These are phyloP conservation scores for Punctoribates punctum DNA, from an alignment of 2,888 invertebrate genomes.

Conservation along the genomic window DNA sequence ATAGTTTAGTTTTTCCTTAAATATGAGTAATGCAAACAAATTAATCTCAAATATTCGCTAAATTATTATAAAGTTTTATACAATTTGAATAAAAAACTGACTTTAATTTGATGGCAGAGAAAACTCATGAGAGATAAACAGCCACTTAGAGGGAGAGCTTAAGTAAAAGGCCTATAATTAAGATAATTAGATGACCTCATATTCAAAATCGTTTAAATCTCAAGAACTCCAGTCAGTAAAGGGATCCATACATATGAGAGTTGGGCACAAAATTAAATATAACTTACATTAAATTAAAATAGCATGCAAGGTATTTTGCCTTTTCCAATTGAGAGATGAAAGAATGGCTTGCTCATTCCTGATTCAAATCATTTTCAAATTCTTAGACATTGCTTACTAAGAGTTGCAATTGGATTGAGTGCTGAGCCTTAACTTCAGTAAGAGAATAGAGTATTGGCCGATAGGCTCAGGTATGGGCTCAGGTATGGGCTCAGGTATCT, in stretches of 20 bases:
- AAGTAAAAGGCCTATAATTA: slow-evolving; percentile 20
- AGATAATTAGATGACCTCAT: slow-evolving; percentile 33
- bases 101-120: not conserved
- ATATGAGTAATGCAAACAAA: slow-evolving; percentile 5
- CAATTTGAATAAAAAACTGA: not conserved
- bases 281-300: not conserved
- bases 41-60: not conserved
- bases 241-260: not conserved
- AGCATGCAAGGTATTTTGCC: too few relatives aligned
- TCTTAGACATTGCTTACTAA: not conserved
- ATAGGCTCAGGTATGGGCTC: too few relatives aligned
- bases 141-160: not conserved
- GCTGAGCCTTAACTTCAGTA: not conserved
- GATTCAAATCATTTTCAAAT: too few relatives aligned
- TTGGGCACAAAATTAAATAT: not conserved
- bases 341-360: too few relatives aligned
- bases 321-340: too few relatives aligned
- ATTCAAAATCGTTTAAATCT: slow-evolving; percentile 14
- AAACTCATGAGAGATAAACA: not conserved
- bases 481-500: slow-evolving; percentile 22
- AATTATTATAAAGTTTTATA: slow-evolving; percentile 3
- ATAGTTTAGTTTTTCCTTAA: not conserved
- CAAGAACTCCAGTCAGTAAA: not conserved
- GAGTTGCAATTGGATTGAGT: not conserved
- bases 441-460: not conserved